Conservation (phyloP, 2,797 vertebrate genomes). For the Chaunax sp. region DNA sequence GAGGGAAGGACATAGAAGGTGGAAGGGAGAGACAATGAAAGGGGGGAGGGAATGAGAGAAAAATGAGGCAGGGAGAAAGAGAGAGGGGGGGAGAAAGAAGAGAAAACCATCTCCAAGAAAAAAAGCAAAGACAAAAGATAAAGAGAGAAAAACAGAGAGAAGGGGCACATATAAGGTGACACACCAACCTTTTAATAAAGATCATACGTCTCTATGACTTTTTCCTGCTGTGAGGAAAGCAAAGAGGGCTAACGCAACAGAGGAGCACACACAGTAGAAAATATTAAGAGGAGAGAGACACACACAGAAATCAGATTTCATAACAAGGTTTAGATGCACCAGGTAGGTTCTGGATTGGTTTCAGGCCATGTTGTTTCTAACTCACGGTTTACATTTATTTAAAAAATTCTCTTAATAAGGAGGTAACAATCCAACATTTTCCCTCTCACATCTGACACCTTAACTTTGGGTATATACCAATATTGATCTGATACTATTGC, state of each 20-base stretch:
- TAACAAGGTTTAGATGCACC: neutral
- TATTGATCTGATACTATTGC: neutral
- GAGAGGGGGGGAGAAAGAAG: slow-evolving; percentile 71
- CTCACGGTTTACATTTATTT: no score
- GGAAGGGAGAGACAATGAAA: slow-evolving; percentile 56
- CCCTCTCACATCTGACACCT: neutral
- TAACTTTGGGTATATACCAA: neutral
- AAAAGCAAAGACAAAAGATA: slow-evolving; percentile 71
- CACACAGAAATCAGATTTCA: slow-evolving; percentile 55
- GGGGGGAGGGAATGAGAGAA: slow-evolving; percentile 64
- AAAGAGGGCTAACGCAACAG: slow-evolving; percentile 74
- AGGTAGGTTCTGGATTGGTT: neutral
- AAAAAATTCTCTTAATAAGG: neutral
- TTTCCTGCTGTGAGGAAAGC: slow-evolving; percentile 89
- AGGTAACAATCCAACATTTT: neutral
- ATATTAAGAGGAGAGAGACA: slow-evolving; percentile 57
- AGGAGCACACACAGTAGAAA: slow-evolving; percentile 5
- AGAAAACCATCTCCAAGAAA: slow-evolving; percentile 50
- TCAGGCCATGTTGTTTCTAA: neutral
- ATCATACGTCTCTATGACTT: slow-evolving; percentile 92
- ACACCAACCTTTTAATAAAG: slow-evolving; percentile 95
- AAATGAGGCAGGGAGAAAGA: slow-evolving; percentile 48
- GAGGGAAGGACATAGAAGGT: slow-evolving; percentile 30
- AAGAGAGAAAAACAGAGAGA: slow-evolving; percentile 43
- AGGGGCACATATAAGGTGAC: slow-evolving; percentile 92